Base-by-base conservation (phyloP, 2,888 invertebrate species). In the Agrotis segetum region DNA sequence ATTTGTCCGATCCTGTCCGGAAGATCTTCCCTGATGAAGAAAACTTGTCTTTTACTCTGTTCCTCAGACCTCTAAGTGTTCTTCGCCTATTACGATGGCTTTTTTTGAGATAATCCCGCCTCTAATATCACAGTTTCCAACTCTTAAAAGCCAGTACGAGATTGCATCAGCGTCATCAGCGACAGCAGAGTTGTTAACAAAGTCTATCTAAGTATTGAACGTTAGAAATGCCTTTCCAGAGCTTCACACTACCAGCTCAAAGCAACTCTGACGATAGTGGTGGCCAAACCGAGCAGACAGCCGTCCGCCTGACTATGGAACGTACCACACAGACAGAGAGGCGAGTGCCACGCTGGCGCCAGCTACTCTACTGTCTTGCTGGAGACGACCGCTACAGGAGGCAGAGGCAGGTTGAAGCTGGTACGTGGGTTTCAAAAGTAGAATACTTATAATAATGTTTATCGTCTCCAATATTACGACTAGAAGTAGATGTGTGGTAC, bases 241-340 rank as follows among this genome's bases (percentile, higher is more conserved):
- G 90, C 80, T 92, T 93, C 74, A 91, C 94, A 0, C 85, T 93
- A 1, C 89, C 93, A 2, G 87, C 88, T 5, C 92, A 93, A 82
- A 89, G 89, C 53, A 88, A 88, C 61, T 82, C 88, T 9, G 85
- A 85, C 1, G 88, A 85, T 13, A 91, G 89, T n/a, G 89, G 85
- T 46, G 83, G 79, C 46, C 84, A 81, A 74, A 4, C 89, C 76
- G 68, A 83, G 60, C 82, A 87, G 1, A 87, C 88, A 7, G 93
- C 96, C 1, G 94, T 96, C 1, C 94, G 97, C 14, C 94, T 97
- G 34, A 98, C 98, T 13, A 97, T 98, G 97, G 98, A 98, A 88
- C 96, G 98, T 61, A 98, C 98, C 69, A 98, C 98, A 0, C 98
- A 98, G 94, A 98, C 98, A 0, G 98, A 98, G 88, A 95, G 96